These are phyloP conservation scores for Pantala flavescens DNA, from an alignment of 1,140 invertebrate species.

Conservation along the genomic window DNA sequence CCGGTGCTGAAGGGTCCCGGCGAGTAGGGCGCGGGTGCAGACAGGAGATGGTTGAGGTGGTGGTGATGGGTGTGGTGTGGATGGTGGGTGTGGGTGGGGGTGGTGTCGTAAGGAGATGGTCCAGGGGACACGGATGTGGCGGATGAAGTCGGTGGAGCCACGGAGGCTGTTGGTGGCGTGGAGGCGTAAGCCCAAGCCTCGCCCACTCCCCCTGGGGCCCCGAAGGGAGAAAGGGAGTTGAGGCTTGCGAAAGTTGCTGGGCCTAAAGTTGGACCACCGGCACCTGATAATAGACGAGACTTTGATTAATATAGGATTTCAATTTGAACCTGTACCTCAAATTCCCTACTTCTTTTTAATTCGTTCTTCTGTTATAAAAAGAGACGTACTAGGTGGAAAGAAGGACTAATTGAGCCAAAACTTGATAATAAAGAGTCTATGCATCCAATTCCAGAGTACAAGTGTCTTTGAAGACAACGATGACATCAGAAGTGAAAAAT, in stretches of 20 bases:
- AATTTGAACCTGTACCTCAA: no score
- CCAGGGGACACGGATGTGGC: not conserved
- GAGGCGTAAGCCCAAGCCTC: not conserved
- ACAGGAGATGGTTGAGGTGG: conserved; percentile 3
- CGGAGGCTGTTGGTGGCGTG: not conserved
- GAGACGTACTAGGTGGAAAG: no score
- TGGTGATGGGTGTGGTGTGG: not conserved
- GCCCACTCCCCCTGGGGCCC: not conserved
- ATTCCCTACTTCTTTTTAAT: no score
- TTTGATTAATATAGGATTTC: no score
- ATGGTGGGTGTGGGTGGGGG: not conserved
- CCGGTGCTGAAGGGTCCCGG: no score
- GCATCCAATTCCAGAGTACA: no score
- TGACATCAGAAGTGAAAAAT: no score
- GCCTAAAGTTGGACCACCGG: not conserved
- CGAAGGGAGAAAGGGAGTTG: not conserved
- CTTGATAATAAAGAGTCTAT: no score
- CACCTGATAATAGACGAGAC: not conserved
- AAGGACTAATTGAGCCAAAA: no score
- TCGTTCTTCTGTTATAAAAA: no score
- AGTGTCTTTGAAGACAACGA: no score
- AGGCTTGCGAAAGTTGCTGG: not conserved
- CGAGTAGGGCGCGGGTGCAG: not conserved
- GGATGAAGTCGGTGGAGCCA: not conserved
- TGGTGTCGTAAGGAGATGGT: not conserved